Base-by-base conservation (phyloP, 1,140 invertebrate species). In the Papilio glaucus region DNA sequence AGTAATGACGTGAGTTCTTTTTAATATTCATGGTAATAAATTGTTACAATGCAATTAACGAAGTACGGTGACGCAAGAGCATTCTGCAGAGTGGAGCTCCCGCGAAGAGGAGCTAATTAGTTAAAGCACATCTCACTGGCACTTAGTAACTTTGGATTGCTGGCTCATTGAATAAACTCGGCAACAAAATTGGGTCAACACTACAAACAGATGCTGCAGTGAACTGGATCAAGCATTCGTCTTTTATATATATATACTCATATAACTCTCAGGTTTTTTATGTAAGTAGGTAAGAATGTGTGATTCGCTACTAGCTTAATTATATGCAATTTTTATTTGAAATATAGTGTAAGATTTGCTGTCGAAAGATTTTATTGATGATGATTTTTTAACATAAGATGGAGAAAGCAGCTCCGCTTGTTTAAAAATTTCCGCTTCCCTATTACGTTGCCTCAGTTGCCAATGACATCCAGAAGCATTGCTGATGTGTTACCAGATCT, bases 61-160 rank as follows among this genome's bases (percentile, higher is more conserved):
- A 24, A 57, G 49, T 24, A 57, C 9, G 15, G 45, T 49, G 45
- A 49, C 49, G 24, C 49, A 24, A 57, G 49, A 57, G 18, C 21
- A 12, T 57, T 57, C 49, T 57, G 18, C 10, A 13, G 49, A 3
- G 21, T 57, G 21, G 1, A 57, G 49, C 21, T 57, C 49, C 18
- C 3, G 9, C 49, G 18, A 49, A 49, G 49, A 57, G 49, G 49
- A 57, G 49, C 21, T 57, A 57, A 57, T 57, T 49, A 49, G 45
- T 49, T 57, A 57, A 57, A 57, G 49, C 49, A 57, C 9, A 57
- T 57, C 49, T 57, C 21, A 26, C 49, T 4, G 49, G 21, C 49
- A 21, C 49, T 57, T 57, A 18, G 24, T 7, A 57, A 57, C 49
- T 57, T 57, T 24, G 18, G 49, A 57, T 26, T 57, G 49, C 49